Evolutionary conservation across 2,888 invertebrate species (phyloP).

Genomic region (Unio delphinus): DNA sequence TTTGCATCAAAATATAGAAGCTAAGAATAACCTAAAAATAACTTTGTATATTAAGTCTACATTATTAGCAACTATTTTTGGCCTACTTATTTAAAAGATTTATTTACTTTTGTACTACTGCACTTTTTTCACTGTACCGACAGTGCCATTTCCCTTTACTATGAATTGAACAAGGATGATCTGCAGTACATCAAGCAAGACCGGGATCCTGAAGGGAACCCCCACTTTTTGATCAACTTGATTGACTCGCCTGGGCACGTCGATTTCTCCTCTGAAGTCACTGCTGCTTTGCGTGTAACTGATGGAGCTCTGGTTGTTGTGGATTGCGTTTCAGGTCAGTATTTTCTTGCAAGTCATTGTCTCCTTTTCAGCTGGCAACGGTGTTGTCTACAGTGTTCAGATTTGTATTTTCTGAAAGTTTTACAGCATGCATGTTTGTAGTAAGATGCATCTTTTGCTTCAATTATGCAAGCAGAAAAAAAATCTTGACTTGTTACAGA

Average conservation of each 20-base stretch:
- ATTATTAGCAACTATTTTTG: no score
- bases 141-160: constrained; percentile 99
- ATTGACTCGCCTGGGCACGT: constrained; percentile 99
- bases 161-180: constrained; percentile 96
- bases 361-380: not conserved
- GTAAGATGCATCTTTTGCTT: no score
- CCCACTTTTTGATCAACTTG: constrained; percentile 97
- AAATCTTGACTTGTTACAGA: no score
- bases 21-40: no score
- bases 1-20: no score
- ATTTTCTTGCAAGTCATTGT: not conserved
- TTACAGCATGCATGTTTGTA: no score
- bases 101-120: constrained; percentile 1
- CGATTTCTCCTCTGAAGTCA: constrained; percentile 99
- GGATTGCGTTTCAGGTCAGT: constrained; percentile 97
- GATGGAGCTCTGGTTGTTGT: constrained; percentile 99
- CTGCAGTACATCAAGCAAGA: constrained; percentile 91
- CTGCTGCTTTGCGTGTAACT: constrained; percentile 99
- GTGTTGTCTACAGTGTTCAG: not conserved
- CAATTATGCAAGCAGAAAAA: no score
- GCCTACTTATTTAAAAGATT: not conserved
- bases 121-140: constrained; percentile 35
- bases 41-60: no score
- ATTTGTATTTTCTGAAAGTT: no score
- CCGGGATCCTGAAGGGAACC: constrained; percentile 78